Evolutionary conservation across 1,140 invertebrate species (phyloP), one percentile per base, ranked within the genome.

Genomic region (Pygmarrhopalites habei): DNA sequence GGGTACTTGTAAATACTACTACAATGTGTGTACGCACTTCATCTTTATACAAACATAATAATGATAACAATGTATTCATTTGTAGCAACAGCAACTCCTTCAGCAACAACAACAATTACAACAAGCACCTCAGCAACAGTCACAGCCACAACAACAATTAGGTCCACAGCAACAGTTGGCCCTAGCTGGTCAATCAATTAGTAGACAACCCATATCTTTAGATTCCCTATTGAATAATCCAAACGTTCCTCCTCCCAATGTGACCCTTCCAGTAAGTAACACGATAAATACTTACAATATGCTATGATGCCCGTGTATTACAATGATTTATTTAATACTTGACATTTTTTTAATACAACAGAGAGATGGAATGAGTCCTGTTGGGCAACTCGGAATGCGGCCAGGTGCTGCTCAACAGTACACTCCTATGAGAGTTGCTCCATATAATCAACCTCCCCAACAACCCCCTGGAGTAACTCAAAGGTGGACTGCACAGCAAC

Each of bases 21-120:
- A n/a, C n/a, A n/a, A n/a, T n/a, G n/a, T n/a, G n/a, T n/a, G n/a
- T n/a, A n/a, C n/a, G n/a, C n/a, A n/a, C n/a, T n/a, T n/a, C n/a
- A n/a, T n/a, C n/a, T n/a, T n/a, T n/a, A n/a, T n/a, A n/a, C n/a
- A n/a, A n/a, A n/a, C n/a, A n/a, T n/a, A n/a, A n/a, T n/a, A n/a
- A n/a, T n/a, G n/a, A n/a, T n/a, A n/a, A n/a, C n/a, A n/a, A n/a
- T n/a, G n/a, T n/a, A n/a, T n/a, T n/a, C n/a, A n/a, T 35, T 35
- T 82, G 58, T 84, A 86, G 64, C 84, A 85, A 67, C 47, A 55
- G 25, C 56, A 65, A 21, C 19, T 19, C 66, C 53, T 4, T 21
- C 53, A 55, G 17, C 56, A 65, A 10, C 35, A 49, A 29, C 58
- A 65, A 49, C 58, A 57, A 29, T 29, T 29, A 23, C 47, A 62